Base-by-base conservation (phyloP, 2,797 vertebrate species). In the Dallia pectoralis region DNA sequence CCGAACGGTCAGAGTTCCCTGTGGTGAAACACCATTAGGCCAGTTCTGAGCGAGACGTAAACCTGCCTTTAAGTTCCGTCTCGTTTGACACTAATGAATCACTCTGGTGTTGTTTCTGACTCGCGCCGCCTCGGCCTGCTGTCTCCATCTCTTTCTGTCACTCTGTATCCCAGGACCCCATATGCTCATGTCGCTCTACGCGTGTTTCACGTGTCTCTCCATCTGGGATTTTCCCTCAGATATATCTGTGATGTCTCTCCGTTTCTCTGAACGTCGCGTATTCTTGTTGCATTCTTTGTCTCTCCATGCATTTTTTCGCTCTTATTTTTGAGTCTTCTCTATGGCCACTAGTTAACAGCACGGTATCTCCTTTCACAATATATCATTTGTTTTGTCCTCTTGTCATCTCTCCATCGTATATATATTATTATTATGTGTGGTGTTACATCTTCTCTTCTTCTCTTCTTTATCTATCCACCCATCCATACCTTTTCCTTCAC, bases 271-370 rank as follows among this genome's bases (percentile, higher is more conserved):
- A 16, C 29, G 2, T 59, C 3, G 2, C 27, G 5, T 4, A 27
- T 32, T 56, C 16, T 69, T 7, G 9, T 51, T 49, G 22, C 25
- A 3, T 44, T 33, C 19, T 69, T 67, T 25, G 9, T n/a, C 63
- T 18, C 33, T 64, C 25, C n/a, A 25, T n/a, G n/a, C 47, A 62
- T 53, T 30, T 33, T 19, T 29, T n/a, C n/a, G n/a, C 30, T 71
- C 53, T 44, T 4, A n/a, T 33, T 33, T 32, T 32, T 19, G 1
- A 4, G 3, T n/a, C 69, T 70, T 25, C 8, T n/a, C 22, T 22
- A 53, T 81, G 78, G 53, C 25, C 76, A 84, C 81, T 83, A 77
- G 77, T 82, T 85, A 84, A 85, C 84, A 77, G 76, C 81, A 72
- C 44, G 72, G 86, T 87, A 83, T 70, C 11, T 9, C 53, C 25